A percentile compares a stretch with the other conserved stretches of the same genome.
Conservation (phyloP, 2,888 invertebrate genomes). For the Griposia aprilina region DNA sequence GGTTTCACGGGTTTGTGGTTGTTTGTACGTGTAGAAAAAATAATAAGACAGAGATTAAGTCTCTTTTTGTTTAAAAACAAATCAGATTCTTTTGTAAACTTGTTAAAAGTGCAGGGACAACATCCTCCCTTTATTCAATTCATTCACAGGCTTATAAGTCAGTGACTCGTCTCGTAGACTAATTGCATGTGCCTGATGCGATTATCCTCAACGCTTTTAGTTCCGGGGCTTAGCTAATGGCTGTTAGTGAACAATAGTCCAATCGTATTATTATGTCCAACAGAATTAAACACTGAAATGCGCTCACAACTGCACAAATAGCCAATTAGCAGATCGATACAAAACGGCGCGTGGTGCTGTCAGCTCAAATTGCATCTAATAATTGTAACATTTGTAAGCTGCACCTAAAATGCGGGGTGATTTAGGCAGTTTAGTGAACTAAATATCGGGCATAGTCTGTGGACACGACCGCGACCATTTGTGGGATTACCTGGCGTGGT, state of each 20-base stretch:
- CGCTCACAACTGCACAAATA: slow-evolving; percentile 39
- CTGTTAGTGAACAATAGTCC: slow-evolving; percentile 37
- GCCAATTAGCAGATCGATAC: slow-evolving; percentile 56
- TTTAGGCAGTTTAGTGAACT: slow-evolving; percentile 64
- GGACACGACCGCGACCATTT: slow-evolving; percentile 73
- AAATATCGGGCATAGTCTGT: slow-evolving; percentile 67
- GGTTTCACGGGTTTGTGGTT: not conserved
- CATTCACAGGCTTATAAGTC: not conserved
- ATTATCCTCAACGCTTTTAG: slow-evolving; percentile 34
- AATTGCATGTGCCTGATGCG: slow-evolving; percentile 25
- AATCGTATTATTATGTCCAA: slow-evolving; percentile 34
- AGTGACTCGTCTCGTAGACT: not conserved
- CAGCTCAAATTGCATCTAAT: slow-evolving; percentile 54
- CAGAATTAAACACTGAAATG: slow-evolving; percentile 41
- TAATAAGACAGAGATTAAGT: not conserved
- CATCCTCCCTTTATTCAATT: slow-evolving; percentile 4
- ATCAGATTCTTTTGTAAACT: not conserved
- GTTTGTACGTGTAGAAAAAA: not conserved
- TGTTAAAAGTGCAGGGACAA: not conserved
- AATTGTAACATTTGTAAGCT: slow-evolving; percentile 62
- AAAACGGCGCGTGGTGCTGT: slow-evolving; percentile 39
- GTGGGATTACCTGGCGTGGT: slow-evolving; percentile 79
- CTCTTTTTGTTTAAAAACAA: not conserved
- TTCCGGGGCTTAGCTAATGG: slow-evolving; percentile 30
- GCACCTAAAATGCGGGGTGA: slow-evolving; percentile 57